phyloP scores from a whole-genome alignment of 2,888 invertebrate species.

The Hybos culiciformis region DNA sequence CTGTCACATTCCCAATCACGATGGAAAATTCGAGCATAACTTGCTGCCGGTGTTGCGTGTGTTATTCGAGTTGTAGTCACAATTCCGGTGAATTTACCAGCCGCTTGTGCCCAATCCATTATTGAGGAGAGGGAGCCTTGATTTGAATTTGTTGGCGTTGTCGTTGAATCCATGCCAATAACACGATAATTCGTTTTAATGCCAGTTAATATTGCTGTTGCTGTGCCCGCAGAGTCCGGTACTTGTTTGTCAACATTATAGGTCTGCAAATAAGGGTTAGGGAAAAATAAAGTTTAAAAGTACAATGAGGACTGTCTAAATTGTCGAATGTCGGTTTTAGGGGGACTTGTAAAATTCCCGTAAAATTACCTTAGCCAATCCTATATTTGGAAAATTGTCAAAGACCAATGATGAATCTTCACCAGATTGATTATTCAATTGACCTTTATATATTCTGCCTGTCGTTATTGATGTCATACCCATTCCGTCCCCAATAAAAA shows the following conservation, averaged over 20 bases:
- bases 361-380: conserved; percentile 43
- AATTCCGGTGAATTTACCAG: conserved; percentile 45
- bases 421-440: conserved; percentile 35
- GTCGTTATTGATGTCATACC: conserved; percentile 48
- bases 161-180: conserved; percentile 37
- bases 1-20: conserved; percentile 49
- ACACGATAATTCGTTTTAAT: conserved; percentile 45
- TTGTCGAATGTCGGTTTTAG: not conserved
- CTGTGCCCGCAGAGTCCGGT: conserved; percentile 55
- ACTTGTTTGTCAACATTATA: conserved; percentile 57
- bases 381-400: conserved; percentile 47
- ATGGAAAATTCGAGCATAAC: conserved; percentile 42
- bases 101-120: conserved; percentile 44
- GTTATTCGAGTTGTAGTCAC: conserved; percentile 53
- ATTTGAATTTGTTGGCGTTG: conserved; percentile 23
- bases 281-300: not conserved
- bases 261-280: conserved; percentile 43
- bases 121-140: conserved; percentile 38
- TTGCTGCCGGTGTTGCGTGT: conserved; percentile 49
- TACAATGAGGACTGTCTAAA: not conserved
- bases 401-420: conserved; percentile 46
- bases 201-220: conserved; percentile 50
- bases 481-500: conserved; percentile 58
- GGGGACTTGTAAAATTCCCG: not conserved
- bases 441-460: conserved; percentile 46